Conservation (phyloP, 2,797 vertebrate genomes). For the Otus scops region DNA sequence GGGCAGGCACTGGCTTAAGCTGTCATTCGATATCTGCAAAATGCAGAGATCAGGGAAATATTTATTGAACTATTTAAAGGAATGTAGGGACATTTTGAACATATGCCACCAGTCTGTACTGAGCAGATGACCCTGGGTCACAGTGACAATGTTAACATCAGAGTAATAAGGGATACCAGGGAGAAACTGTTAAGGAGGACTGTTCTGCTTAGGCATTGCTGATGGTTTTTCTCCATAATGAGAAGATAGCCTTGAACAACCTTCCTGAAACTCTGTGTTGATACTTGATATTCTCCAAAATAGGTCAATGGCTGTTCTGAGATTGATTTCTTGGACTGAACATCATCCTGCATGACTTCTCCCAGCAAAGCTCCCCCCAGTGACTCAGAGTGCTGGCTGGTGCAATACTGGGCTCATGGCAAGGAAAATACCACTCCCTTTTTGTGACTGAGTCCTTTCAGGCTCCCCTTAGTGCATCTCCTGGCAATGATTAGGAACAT, state of each 20-base stretch:
- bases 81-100: conserved; percentile 9
- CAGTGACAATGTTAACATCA: neutral
- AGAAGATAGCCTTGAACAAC: neutral
- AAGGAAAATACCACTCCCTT: conserved; percentile 59
- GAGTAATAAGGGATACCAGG: neutral
- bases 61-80: conserved; percentile 30
- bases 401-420: neutral
- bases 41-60: neutral
- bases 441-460: conserved; percentile 36
- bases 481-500: conserved; percentile 69
- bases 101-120: neutral
- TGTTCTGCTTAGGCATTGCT: neutral
- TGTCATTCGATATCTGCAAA: neutral
- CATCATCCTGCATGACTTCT: conserved; percentile 1
- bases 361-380: neutral
- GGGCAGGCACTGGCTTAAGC: neutral
- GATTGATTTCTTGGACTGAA: conserved; percentile 8
- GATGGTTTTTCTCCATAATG: neutral
- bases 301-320: neutral
- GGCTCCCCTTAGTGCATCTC: conserved; percentile 66
- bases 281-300: neutral
- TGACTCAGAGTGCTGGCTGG: conserved; percentile 44
- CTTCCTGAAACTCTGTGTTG: neutral
- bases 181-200: neutral
- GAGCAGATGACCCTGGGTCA: conserved; percentile 14